Base-by-base conservation (phyloP, 2,113 vertebrate genomes). In the Neomonachus schauinslandi region DNA sequence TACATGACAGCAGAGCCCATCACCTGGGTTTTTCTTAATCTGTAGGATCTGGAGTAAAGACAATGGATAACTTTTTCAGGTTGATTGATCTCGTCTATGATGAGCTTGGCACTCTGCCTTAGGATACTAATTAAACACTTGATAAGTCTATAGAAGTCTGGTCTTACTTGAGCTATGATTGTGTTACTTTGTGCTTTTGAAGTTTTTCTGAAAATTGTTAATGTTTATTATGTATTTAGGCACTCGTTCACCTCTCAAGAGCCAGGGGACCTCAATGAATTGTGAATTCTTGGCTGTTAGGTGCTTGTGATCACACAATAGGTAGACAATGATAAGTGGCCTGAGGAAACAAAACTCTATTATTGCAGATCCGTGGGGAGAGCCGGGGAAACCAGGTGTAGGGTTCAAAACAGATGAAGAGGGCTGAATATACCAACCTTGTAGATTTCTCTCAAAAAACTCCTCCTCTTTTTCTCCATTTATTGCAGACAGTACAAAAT, bases 201-300 rank as follows among this genome's bases (percentile, higher is more conserved):
- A 28, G 79, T 92, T 97, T 76, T 86, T 59, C 65, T 59, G 79
- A 65, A 28, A 69, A 89, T 49, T 18, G 1, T 53, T 28, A 3
- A n/a, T n/a, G 39, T 22, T 82, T 53, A 46, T 33, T 26, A 51
- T 15, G 22, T 83, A 26, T 28, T 28, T 11, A 55, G 67, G 7
- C 16, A 39, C 8, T 10, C 15, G 63, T 46, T 57, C 67, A 39
- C 77, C 83, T 86, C 24, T 89, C 21, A 51, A 19, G 42, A 61
- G 10, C 28, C 39, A 7, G 39, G 24, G 21, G 13, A 39, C 83
- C 80, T 95, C 85, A 80, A 0, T 65, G 28, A 90, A 94, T 46
- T 89, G 72, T 72, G 61, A 85, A 79, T 95, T 96, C 76, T 92
- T 96, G 92, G n/a, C 93, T 95, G 28, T 93, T 76, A 39, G 59